These are phyloP conservation scores for Pelecanoides urinatrix DNA, from an alignment of 2,113 vertebrate genomes.

Conservation along the genomic window DNA sequence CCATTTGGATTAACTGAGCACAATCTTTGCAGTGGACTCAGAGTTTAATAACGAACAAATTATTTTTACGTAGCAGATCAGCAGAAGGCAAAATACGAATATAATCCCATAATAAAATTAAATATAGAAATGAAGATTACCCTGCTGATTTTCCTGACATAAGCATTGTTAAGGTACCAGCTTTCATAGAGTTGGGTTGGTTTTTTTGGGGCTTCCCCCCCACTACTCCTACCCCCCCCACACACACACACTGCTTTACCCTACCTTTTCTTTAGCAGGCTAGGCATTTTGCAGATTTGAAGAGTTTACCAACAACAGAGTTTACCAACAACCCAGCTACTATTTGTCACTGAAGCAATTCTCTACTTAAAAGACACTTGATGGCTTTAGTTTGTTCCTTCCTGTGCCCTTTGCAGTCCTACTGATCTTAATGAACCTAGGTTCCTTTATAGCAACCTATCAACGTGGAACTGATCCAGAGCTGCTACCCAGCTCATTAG, in stretches of 20 bases:
- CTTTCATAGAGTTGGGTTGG: accelerated
- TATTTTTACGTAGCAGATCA: not conserved
- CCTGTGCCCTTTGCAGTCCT: not conserved
- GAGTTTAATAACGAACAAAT: not conserved
- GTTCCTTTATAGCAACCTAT: not conserved
- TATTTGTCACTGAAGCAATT: not conserved
- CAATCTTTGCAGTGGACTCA: not conserved
- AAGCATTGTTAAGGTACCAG: not conserved
- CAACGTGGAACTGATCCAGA: not conserved
- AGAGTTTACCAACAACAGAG: not conserved
- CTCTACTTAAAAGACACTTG: not conserved
- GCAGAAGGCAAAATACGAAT: not conserved
- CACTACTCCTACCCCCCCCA: no score
- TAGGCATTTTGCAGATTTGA: not conserved
- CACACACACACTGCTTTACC: not conserved
- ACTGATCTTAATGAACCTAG: not conserved
- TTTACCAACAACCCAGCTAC: not conserved
- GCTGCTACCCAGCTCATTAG: not conserved
- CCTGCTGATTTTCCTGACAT: not conserved
- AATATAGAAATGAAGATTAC: not conserved
- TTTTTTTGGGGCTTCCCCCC: no score
- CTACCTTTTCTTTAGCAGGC: not conserved
- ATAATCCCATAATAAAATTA: not conserved
- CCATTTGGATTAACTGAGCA: not conserved
- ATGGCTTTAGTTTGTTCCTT: not conserved